Conservation (phyloP, 2,888 invertebrate species). For the Leptinotarsa rubiginosa region DNA sequence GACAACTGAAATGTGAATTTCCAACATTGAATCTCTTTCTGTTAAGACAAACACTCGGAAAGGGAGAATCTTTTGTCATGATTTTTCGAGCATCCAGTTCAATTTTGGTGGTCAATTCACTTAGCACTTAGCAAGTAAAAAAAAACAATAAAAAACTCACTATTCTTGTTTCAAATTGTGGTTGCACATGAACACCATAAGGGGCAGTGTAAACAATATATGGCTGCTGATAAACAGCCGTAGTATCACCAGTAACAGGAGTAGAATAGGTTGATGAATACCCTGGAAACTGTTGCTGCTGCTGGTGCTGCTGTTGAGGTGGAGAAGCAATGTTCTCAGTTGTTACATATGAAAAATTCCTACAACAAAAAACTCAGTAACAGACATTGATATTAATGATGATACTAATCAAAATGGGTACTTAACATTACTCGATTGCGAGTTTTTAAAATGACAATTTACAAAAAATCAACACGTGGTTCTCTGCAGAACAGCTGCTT, state of each 20-base stretch:
- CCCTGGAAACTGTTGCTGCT: conserved; percentile 50
- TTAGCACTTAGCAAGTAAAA: background rate
- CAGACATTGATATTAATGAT: no score
- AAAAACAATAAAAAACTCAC: conserved; percentile 49
- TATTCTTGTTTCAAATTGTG: conserved; percentile 61
- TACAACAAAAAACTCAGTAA: background rate
- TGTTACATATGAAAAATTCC: background rate
- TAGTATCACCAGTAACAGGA: conserved; percentile 30
- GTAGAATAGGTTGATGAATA: conserved; percentile 44
- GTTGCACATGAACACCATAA: conserved; percentile 59
- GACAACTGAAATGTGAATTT: no score
- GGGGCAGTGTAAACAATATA: conserved; percentile 61
- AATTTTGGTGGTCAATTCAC: no score
- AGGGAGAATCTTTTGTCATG: no score
- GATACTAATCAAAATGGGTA: no score
- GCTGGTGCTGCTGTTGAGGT: conserved; percentile 31
- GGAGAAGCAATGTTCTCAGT: background rate
- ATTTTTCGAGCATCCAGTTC: no score
- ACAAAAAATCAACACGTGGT: no score
- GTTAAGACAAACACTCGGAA: no score
- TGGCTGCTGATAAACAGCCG: conserved; percentile 57
- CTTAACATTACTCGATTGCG: no score
- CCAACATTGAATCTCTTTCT: no score
- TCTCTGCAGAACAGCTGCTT: no score
- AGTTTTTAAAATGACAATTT: no score